Evolutionary conservation across 2,113 vertebrate species (phyloP).

Genomic region (Mus spicilegus): DNA sequence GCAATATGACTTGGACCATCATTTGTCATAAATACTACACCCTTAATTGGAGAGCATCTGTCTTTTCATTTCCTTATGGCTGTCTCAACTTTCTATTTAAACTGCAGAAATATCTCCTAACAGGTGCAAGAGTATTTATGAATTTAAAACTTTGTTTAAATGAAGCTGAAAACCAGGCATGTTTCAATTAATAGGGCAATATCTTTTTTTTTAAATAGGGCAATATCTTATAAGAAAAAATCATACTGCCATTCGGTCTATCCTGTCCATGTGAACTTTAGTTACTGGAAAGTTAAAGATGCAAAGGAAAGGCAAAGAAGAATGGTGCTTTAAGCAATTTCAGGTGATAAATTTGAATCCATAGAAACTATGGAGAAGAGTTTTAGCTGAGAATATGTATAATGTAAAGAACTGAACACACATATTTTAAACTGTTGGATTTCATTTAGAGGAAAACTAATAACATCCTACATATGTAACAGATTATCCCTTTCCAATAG

Average conservation of each 20-base stretch:
- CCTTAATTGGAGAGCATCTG: slow-evolving; percentile 84
- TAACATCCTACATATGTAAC: neutral
- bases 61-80: slow-evolving; percentile 80
- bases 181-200: slow-evolving; percentile 76
- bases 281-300: slow-evolving; percentile 74
- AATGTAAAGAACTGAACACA: neutral
- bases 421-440: neutral
- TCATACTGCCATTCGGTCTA: slow-evolving; percentile 50
- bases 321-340: slow-evolving; percentile 42
- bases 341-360: slow-evolving; percentile 54
- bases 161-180: slow-evolving; percentile 70
- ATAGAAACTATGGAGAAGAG: neutral
- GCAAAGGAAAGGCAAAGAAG: slow-evolving; percentile 44
- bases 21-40: slow-evolving; percentile 84
- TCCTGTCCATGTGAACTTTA: slow-evolving; percentile 70
- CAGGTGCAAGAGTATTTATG: slow-evolving; percentile 80
- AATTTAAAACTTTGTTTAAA: slow-evolving; percentile 82
- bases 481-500: neutral
- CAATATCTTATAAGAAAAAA: slow-evolving; percentile 56
- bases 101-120: slow-evolving; percentile 74
- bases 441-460: slow-evolving; percentile 31
- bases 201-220: slow-evolving; percentile 64
- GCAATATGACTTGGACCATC: slow-evolving; percentile 78
- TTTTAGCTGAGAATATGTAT: neutral
- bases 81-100: slow-evolving; percentile 78